Base-by-base conservation (phyloP, 1,140 invertebrate species). In the Metopolophium dirhodum region DNA sequence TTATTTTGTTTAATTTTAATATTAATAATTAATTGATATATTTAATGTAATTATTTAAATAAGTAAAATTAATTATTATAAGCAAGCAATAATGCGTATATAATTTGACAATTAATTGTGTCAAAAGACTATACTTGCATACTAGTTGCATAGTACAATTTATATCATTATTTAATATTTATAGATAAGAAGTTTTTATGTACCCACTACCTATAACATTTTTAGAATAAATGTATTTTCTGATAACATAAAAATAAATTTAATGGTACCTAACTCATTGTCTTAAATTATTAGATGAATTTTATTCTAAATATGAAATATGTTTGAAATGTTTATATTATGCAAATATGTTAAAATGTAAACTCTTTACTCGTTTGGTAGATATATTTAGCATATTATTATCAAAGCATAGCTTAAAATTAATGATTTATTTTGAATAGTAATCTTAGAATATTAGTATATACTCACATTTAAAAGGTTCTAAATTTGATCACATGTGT, bases 231-330 rank as follows among this genome's bases (percentile, higher is more conserved):
- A 77, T 77, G 61, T 35, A 1, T 77, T n/a, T 77, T 7, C 61
- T 77, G 30, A n/a, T 77, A 18, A 77, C 61, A 68, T 68, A 77
- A 77, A 77, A 77, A n/a, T 77, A n/a, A 77, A 77, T 77, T 68
- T 77, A 77, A 77, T n/a, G n/a, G 61, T 77, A 77, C 61, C 61
- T 77, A 77, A 77, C 30, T 77, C 9, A 18, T 77, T 77, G 61
- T 77, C 22, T 77, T n/a, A 6, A 77, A n/a, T 77, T 77, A 1
- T 77, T 35, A 7, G 4, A 77, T 77, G n/a, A n/a, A 77, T 18
- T 77, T 18, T 77, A n/a, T 77, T 77, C 18, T 18, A 68, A 68
- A n/a, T 68, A 68, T 68, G 22, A 23, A 54, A 54, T 54, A 54
- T 54, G 6, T 54, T 54, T 54, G 14, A 54, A 54, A 54, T 22